Conservation (phyloP, 2,797 vertebrate genomes). For the Myiotriccus ornatus region DNA sequence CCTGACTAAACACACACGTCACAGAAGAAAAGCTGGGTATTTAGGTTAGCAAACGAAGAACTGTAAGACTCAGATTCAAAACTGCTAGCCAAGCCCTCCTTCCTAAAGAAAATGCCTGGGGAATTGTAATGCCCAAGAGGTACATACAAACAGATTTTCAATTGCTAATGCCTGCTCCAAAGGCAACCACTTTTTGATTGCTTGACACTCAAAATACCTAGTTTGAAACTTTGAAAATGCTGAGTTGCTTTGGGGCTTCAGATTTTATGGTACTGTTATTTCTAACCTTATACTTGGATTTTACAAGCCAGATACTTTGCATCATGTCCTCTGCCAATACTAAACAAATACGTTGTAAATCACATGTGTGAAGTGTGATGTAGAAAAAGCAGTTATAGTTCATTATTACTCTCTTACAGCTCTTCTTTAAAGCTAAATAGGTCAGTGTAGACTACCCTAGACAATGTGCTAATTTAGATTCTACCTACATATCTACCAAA, state of each 20-base stretch:
- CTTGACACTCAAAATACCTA: background rate
- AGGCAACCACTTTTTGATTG: background rate
- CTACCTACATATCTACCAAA: slow-evolving; percentile 53
- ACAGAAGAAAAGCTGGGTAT: background rate
- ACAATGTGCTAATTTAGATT: slow-evolving; percentile 58
- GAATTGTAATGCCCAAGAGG: background rate
- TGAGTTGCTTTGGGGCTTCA: background rate
- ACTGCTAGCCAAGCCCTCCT: background rate
- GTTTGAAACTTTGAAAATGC: background rate
- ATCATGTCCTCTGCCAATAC: background rate
- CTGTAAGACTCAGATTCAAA: background rate
- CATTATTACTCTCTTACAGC: slow-evolving; percentile 33
- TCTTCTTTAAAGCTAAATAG: slow-evolving; percentile 56
- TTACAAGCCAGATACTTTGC: background rate
- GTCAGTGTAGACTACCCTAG: slow-evolving; percentile 46
- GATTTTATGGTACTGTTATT: background rate
- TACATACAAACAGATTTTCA: background rate
- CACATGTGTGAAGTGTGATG: background rate
- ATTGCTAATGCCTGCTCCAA: background rate
- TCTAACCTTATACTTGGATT: background rate
- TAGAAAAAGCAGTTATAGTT: slow-evolving; percentile 19
- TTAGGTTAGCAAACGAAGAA: background rate
- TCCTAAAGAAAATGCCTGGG: background rate
- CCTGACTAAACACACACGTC: background rate
- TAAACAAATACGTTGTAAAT: slow-evolving; percentile 23